phyloP scores from a whole-genome alignment of 2,797 vertebrate genomes.

The Schizothorax lantsangensis region DNA sequence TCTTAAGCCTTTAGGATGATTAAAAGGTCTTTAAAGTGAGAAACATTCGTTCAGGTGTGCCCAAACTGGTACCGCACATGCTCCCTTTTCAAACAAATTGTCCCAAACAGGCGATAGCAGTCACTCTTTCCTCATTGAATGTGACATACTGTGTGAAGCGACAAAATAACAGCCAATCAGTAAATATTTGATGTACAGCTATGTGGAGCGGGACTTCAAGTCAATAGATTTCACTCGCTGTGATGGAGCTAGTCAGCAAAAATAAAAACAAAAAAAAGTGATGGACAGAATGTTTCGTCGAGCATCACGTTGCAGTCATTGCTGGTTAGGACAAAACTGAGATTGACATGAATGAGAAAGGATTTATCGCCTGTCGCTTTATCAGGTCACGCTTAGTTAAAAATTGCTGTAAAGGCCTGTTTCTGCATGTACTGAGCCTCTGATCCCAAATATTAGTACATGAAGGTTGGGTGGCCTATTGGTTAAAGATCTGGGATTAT shows the following conservation, averaged over 20 bases:
- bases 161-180: constrained; percentile 16
- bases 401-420: constrained; percentile 27
- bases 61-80: not conserved
- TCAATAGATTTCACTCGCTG: not conserved
- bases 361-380: constrained; percentile 23
- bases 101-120: not conserved
- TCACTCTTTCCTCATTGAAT: not conserved
- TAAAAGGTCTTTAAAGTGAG: not conserved
- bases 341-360: not conserved
- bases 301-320: constrained; percentile 20
- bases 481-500: not conserved
- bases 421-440: constrained; percentile 32
- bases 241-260: constrained; percentile 10
- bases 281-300: constrained; percentile 22
- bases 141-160: constrained; percentile 8
- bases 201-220: not conserved
- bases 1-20: not conserved
- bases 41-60: not conserved
- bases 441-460: constrained; percentile 11
- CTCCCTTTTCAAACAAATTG: not conserved
- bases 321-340: constrained; percentile 30
- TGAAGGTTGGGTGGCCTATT: not conserved
- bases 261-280: constrained; percentile 24
- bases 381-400: constrained; percentile 2
- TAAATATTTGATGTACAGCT: not conserved